phyloP scores from a whole-genome alignment of 2,797 vertebrate species.

The Pitangus sulphuratus region DNA sequence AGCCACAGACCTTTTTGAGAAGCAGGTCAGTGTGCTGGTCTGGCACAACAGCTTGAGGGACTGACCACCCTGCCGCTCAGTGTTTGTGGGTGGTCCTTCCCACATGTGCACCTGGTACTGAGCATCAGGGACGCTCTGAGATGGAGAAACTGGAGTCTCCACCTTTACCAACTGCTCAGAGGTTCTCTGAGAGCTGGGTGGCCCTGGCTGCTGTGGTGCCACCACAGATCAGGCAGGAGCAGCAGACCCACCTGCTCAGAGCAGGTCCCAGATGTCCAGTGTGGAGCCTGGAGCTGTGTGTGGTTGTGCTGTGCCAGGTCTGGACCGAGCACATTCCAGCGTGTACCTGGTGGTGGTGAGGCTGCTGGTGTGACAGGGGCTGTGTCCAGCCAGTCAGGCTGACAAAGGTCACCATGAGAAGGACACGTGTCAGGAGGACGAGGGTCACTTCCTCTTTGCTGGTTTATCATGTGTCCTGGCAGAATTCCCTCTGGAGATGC shows the following conservation, averaged over 20 bases:
- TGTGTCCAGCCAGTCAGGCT: background rate
- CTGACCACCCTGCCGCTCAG: background rate
- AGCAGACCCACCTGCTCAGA: background rate
- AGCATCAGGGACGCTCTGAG: background rate
- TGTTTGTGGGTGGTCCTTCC: background rate
- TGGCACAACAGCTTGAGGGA: background rate
- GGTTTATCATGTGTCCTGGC: background rate
- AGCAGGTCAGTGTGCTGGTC: background rate
- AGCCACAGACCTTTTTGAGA: rapidly evolving
- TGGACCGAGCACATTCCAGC: rapidly evolving
- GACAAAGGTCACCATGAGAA: background rate
- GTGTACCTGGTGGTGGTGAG: rapidly evolving
- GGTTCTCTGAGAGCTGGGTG: background rate
- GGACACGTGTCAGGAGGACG: rapidly evolving
- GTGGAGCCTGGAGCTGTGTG: background rate
- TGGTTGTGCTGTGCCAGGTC: background rate
- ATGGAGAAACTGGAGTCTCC: background rate
- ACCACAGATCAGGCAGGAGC: background rate
- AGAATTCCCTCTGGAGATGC: background rate
- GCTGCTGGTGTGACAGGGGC: background rate
- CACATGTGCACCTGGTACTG: rapidly evolving
- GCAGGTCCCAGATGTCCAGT: rapidly evolving
- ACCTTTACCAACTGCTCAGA: rapidly evolving
- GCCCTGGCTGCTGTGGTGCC: background rate
- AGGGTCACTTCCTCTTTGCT: background rate